Evolutionary conservation across 2,797 vertebrate species (phyloP).

Genomic region (Podarcis lilfordi): DNA sequence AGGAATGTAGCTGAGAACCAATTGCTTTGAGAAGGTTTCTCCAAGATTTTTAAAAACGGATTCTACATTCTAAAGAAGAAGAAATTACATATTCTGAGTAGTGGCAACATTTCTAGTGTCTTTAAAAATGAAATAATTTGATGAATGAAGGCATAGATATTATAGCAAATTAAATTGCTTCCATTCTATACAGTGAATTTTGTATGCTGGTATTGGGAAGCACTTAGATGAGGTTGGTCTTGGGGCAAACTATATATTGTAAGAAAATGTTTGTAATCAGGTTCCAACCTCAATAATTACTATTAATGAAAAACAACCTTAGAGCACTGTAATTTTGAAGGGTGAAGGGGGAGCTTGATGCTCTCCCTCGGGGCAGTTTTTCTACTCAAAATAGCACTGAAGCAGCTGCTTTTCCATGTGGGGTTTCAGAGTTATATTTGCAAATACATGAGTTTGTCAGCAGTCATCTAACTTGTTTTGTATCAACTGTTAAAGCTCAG

Average conservation of each 20-base stretch:
- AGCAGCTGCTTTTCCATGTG: not conserved
- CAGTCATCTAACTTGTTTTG: not conserved
- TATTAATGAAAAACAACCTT: not conserved
- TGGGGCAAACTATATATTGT: not conserved
- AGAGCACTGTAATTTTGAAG: not conserved
- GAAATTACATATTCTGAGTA: not conserved
- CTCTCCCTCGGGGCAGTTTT: not conserved
- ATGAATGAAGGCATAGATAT: not conserved
- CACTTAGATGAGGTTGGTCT: not conserved
- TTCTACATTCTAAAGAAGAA: not conserved
- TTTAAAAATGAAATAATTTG: constrained; percentile 3
- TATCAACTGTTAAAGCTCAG: not conserved
- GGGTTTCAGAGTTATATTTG: not conserved
- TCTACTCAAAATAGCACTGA: too few species aligned
- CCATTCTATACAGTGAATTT: not conserved
- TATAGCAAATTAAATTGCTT: not conserved
- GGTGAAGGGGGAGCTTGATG: too few species aligned
- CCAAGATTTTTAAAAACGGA: not conserved
- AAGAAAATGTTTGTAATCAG: not conserved
- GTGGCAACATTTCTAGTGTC: not conserved
- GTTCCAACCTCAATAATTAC: not conserved
- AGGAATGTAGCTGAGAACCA: constrained; percentile 9
- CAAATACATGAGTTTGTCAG: not conserved
- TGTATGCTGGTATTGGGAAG: not conserved
- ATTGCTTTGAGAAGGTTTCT: not conserved